These are phyloP conservation scores for Tachystola acroxantha DNA, from an alignment of 2,888 invertebrate genomes.

Conservation along the genomic window DNA sequence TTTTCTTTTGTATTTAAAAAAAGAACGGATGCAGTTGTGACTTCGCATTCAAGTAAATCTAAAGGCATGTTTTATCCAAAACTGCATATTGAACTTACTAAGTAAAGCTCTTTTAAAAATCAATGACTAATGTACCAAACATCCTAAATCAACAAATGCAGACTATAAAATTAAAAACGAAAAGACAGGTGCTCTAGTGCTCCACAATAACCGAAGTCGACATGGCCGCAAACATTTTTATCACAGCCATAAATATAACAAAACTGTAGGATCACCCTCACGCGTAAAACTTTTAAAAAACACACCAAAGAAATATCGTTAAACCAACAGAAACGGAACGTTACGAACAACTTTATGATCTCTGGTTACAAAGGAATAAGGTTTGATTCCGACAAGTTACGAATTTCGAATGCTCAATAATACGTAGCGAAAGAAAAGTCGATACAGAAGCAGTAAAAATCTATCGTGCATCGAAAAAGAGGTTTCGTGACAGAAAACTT, in stretches of 20 bases:
- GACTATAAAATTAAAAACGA: slow-evolving; percentile 34
- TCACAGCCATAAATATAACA: slow-evolving; percentile 65
- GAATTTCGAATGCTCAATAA: slow-evolving; percentile 17
- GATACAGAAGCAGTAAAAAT: slow-evolving; percentile 58
- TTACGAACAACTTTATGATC: slow-evolving; percentile 9
- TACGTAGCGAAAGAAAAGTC: slow-evolving; percentile 32
- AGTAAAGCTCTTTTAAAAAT: too few relatives aligned
- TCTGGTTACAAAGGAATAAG: slow-evolving; percentile 15
- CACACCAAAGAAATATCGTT: slow-evolving; percentile 40
- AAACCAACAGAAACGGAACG: slow-evolving; percentile 25
- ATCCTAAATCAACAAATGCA: slow-evolving; percentile 8
- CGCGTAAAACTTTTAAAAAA: slow-evolving; percentile 45
- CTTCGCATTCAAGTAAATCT: too few relatives aligned
- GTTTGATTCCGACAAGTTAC: slow-evolving; percentile 23
- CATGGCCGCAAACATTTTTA: slow-evolving; percentile 73
- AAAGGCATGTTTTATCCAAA: too few relatives aligned
- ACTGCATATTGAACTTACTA: too few relatives aligned
- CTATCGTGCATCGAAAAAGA: slow-evolving; percentile 64
- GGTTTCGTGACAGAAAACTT: slow-evolving; percentile 64
- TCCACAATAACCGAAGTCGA: slow-evolving; percentile 49
- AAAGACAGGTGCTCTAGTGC: slow-evolving; percentile 62
- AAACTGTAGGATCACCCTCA: slow-evolving; percentile 45
- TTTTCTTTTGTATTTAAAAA: too few relatives aligned
- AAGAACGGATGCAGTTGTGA: too few relatives aligned
- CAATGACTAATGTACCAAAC: too few relatives aligned